Base-by-base conservation (phyloP, 1,140 invertebrate species). In the Trachymyrmex cornetzi region DNA sequence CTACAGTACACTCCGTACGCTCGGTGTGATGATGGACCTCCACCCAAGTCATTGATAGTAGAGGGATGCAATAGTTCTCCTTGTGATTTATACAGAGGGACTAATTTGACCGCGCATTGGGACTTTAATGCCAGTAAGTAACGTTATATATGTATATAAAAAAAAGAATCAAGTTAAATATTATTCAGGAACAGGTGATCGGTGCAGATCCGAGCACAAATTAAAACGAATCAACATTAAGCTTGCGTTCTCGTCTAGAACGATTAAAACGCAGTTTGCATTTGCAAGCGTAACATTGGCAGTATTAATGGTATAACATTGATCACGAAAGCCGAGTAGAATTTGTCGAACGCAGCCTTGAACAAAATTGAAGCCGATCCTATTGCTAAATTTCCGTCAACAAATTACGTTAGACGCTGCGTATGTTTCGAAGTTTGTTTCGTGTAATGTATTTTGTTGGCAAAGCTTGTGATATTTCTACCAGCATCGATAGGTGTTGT, bases 61-160 rank as follows among this genome's bases (percentile, higher is more conserved):
- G 11, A 84, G 0, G 92, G 90, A 11, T 94, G 94, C 61, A 9
- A 57, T 0, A 63, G 44, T 5, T 64, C 55, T 1, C 92, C 92
- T 0, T 94, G 94, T 71, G 0, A 24, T 3, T 48, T 94, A 0
- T 27, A 81, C 9, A 87, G 86, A 34, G 92, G 93, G 0, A 77
- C 55, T 11, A 61, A 34, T 22, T 71, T 90, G 0, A 61, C 12
- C 0, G 93, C 88, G 1, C 63, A 89, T 16, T 91, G 93, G 91
- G 88, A 91, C 5, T 94, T 94, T 57, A 0, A 0, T 0, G 90
- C 85, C 6, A 19, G 94, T 94, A 82, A 92, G 89, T 92, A 75
- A 24, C 7, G n/a, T 44, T 61, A 75, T 4, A 1, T 9, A 12
- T 24, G 7, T 12, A 30, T 50, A 50, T 50, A 50, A 7, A 61